Evolutionary conservation across 2,113 vertebrate genomes (phyloP), one percentile per base, ranked within the genome.

Genomic region (Pleuronectes platessa): DNA sequence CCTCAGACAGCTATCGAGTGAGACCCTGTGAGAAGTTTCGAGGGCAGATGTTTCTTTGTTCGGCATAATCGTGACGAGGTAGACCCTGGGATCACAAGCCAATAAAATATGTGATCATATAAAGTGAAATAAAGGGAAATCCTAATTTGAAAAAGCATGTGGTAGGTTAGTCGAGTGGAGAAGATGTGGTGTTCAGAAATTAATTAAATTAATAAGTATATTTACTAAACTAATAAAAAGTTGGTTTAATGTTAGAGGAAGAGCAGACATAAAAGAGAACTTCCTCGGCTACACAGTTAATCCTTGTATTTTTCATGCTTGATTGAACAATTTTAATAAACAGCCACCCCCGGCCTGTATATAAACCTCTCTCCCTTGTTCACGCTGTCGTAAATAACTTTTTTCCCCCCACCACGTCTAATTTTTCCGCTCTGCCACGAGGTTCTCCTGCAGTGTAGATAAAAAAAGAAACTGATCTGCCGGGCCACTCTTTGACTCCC

Each of bases 401-500:
- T 68, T 14, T 62, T 7, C 64, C 35, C 59, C 67, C 71, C 8
- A 37, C 35, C 49, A 24, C n/a, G 20, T 76, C 45, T 53, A 0
- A 10, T 47, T 73, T 55, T 70, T 49, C 59, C 21, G 35, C 3
- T 61, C 51, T 24, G 59, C 53, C 13, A 1, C n/a, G 54, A 61
- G 37, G 18, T 74, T 58, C 5, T 74, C 64, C 59, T 18, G 27
- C 59, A 31, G n/a, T 6, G 45, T 65, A 35, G 54, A 68, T n/a
- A 71, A n/a, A 61, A 61, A 66, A 72, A 40, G 4, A 53, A 27
- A 20, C 62, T 49, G 63, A 58, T 63, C 37, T 70, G 61, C 42
- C 72, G 40, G 71, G 7, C 65, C 53, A 0, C 62, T 65, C 79
- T 64, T 45, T 74, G 79, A 83, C 83, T 37, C 76, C 10, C 63